Conservation (phyloP, 2,113 vertebrate species). For the Xiphias gladius region DNA sequence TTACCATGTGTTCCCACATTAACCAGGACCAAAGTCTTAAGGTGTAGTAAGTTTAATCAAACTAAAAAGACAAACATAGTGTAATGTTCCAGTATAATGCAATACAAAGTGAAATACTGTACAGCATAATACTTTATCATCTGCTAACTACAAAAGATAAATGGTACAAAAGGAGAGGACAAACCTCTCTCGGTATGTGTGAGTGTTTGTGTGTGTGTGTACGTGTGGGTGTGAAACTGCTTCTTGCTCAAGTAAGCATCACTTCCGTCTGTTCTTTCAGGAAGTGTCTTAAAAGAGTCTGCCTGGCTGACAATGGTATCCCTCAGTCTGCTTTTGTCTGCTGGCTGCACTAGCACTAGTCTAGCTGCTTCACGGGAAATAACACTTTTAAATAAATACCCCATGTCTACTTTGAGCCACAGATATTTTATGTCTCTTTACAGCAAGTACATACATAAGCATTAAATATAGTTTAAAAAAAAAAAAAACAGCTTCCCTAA, state of each 20-base stretch:
- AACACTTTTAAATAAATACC: no score
- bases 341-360: background rate
- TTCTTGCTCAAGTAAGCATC: conserved; percentile 12
- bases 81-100: background rate
- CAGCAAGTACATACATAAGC: no score
- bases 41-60: no score
- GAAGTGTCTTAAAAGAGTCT: conserved; percentile 28
- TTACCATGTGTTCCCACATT: background rate
- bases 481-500: no score
- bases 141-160: no score
- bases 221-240: background rate
- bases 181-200: background rate
- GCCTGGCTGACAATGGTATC: background rate
- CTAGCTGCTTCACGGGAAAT: no score
- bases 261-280: conserved; percentile 50
- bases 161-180: background rate
- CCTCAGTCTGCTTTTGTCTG: background rate
- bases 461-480: no score
- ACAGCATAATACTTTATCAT: no score
- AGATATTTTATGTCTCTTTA: no score
- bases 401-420: no score
- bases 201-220: background rate
- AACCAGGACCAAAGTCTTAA: background rate
- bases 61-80: no score
- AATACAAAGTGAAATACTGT: background rate